phyloP scores from a whole-genome alignment of 2,797 vertebrate species.

The Gastrophryne carolinensis region DNA sequence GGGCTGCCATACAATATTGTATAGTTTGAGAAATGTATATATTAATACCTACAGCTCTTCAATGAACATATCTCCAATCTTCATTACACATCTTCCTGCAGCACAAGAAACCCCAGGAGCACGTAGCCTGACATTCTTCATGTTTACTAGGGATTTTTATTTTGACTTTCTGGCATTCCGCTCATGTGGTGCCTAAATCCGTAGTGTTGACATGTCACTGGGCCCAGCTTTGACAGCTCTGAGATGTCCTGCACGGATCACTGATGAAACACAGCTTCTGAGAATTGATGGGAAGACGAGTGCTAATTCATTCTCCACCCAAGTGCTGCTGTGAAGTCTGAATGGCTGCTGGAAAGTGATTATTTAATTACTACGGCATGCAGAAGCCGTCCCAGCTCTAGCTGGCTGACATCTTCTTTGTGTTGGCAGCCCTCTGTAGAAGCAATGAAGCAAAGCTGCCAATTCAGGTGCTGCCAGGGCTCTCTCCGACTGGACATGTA shows the following conservation, averaged over 20 bases:
- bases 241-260: neutral
- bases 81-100: no score
- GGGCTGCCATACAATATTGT: no score
- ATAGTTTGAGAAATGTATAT: no score
- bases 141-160: neutral
- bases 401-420: constrained; percentile 58
- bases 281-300: constrained; percentile 23
- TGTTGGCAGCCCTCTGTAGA: constrained; percentile 57
- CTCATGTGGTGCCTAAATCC: neutral
- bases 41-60: no score
- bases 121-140: neutral
- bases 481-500: constrained; percentile 37
- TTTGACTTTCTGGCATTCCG: neutral
- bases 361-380: constrained; percentile 68
- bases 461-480: constrained; percentile 53
- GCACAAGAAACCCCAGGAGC: neutral
- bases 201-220: no score
- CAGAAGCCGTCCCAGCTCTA: constrained; percentile 59
- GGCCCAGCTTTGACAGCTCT: neutral
- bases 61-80: no score
- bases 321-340: constrained; percentile 46
- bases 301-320: constrained; percentile 32
- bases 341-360: constrained; percentile 60
- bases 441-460: constrained; percentile 55
- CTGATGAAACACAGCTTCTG: neutral